Conservation (phyloP, 2,797 vertebrate genomes). For the Setipinna tenuifilis region DNA sequence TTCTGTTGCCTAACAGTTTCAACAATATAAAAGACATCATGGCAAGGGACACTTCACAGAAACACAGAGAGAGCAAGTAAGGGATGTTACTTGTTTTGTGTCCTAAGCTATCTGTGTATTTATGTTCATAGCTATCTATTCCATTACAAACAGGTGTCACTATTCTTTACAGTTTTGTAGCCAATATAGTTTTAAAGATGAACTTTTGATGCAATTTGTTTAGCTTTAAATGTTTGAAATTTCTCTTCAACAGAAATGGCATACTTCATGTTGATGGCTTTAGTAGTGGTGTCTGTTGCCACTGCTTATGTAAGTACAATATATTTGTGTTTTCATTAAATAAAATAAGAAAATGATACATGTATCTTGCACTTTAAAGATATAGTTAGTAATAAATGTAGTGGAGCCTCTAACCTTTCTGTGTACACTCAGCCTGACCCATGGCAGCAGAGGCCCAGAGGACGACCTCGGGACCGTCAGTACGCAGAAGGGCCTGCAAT, state of each 20-base stretch:
- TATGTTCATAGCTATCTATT: neutral
- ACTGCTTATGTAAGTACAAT: slow-evolving; percentile 1
- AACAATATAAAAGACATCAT: slow-evolving; percentile 1
- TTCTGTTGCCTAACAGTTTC: neutral
- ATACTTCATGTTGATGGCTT: neutral
- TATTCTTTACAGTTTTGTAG: neutral
- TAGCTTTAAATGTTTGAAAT: neutral
- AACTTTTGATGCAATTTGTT: neutral
- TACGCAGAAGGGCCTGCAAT: neutral
- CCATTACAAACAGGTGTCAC: neutral
- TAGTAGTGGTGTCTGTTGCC: neutral
- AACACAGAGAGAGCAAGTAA: neutral
- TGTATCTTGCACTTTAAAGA: too few relatives aligned
- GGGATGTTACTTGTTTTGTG: neutral
- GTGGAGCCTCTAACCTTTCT: neutral
- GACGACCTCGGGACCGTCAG: neutral
- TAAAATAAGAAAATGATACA: too few relatives aligned
- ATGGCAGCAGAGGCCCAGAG: neutral
- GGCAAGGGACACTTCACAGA: neutral
- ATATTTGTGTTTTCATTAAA: neutral
- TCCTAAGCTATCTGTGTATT: neutral
- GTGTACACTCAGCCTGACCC: neutral
- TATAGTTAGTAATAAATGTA: neutral
- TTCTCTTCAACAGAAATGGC: slow-evolving; percentile 14
- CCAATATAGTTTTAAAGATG: neutral